Base-by-base conservation (phyloP, 92 coral and sea anemone species). In the Phenganax stokvisi region DNA sequence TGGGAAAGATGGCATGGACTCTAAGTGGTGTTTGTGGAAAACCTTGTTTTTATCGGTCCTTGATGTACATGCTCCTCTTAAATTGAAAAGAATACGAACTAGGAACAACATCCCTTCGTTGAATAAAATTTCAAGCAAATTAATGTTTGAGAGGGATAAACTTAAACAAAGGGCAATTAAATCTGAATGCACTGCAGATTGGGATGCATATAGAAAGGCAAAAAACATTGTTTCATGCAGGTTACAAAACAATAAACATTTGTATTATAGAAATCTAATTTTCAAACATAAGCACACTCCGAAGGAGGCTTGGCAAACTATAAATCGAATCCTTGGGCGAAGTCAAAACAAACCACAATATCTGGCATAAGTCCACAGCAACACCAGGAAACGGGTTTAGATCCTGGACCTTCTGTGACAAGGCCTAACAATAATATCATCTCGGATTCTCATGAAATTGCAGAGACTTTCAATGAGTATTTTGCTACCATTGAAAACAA, bases 311-410 rank as follows among this genome's bases (percentile, higher is more conserved):
- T 59, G 65, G 65, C 65, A 59, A 59, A 59, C 12, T 59, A 59
- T 59, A 59, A 59, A 59, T 59, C 65, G 65, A 59, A 59, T 59
- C 65, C 65, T 59, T 59, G 65, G 65, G 65, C 17, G 65, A 9
- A 10, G 65, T 10, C 17, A 59, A 56, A 56, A 56, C 15, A 9
- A 56, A 13, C 15, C 15, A 56, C 60, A 56, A 56, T 56, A 8
- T 8, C 60, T 8, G 15, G 15, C 60, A 9, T 56, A 56, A 56
- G 15, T 8, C 9, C 60, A 20, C 25, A 20, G 25, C 25, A 20
- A 20, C 25, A 20, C 25, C 25, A 20, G 25, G 25, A 20, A 20
- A 20, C 25, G 25, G 25, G 25, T 20, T 20, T 56, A 13, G 60
- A 56, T 56, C 58, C 58, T 56, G 25, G 25, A 20, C 58, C 58